phyloP scores from a whole-genome alignment of 2,113 vertebrate genomes.

The Macquaria australasica region DNA sequence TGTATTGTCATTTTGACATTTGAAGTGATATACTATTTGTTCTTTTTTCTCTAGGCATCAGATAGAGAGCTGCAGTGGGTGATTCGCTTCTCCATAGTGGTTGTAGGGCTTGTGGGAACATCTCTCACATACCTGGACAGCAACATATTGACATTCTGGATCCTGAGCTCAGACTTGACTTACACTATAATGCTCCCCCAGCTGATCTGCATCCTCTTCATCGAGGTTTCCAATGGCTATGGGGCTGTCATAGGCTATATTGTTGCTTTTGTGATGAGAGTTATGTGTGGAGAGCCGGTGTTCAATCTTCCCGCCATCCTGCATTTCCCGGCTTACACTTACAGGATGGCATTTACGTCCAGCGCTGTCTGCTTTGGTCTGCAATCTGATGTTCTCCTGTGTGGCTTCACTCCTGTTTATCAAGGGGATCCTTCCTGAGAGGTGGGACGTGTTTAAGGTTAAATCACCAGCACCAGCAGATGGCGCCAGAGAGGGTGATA shows the following conservation, averaged over 20 bases:
- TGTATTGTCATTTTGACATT: too few species aligned
- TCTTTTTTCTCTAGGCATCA: too few species aligned
- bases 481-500: neutral
- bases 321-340: constrained; percentile 76
- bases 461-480: neutral
- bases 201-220: constrained; percentile 74
- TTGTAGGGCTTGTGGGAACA: constrained; percentile 68
- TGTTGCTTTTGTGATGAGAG: constrained; percentile 75
- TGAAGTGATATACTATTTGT: too few species aligned
- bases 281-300: constrained; percentile 79
- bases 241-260: constrained; percentile 75
- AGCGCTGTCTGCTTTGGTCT: constrained; percentile 78
- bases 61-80: constrained; percentile 80
- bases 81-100: constrained; percentile 76
- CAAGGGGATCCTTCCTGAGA: constrained; percentile 68
- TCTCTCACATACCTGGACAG: constrained; percentile 73
- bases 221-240: constrained; percentile 75
- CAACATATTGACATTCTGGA: constrained; percentile 80
- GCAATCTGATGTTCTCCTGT: constrained; percentile 63
- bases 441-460: constrained; percentile 78
- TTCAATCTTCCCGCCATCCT: constrained; percentile 61
- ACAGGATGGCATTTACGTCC: constrained; percentile 60
- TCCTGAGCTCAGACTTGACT: constrained; percentile 79
- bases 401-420: constrained; percentile 73
- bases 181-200: constrained; percentile 82